Conservation (phyloP, 2,888 invertebrate genomes). For the Liodrosophila aerea region DNA sequence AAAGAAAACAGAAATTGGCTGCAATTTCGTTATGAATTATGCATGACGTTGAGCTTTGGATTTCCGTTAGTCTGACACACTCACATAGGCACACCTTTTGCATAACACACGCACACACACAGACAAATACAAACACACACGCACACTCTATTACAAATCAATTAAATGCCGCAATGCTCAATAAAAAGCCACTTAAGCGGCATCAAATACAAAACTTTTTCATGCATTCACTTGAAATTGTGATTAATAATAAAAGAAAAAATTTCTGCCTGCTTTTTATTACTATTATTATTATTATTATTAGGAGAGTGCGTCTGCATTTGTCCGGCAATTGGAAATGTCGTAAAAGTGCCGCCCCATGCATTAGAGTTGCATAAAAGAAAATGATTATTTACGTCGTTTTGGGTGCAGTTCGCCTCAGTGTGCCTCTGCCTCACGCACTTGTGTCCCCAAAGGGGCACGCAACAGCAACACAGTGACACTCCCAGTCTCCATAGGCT, state of each 20-base stretch:
- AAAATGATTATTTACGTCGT: conserved; percentile 21
- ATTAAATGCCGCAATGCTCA: conserved; percentile 69
- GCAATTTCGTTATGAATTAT: conserved; percentile 67
- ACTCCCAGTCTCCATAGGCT: conserved; percentile 5
- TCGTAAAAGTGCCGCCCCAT: conserved; percentile 43
- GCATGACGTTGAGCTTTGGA: conserved; percentile 61
- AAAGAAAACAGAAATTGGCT: conserved; percentile 41
- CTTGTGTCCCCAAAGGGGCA: neutral
- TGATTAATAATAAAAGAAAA: conserved; percentile 57
- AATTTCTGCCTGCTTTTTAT: conserved; percentile 1
- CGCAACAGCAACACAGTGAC: neutral
- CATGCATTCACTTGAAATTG: conserved; percentile 55
- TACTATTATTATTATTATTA: conserved; percentile 7
- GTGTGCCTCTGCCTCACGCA: neutral
- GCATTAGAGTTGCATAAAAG: conserved; percentile 36
- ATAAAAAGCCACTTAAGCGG: conserved; percentile 68
- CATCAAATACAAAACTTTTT: conserved; percentile 58
- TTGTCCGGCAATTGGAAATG: conserved; percentile 54
- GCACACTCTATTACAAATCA: conserved; percentile 69
- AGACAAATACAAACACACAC: conserved; percentile 21
- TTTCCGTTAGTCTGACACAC: conserved; percentile 72
- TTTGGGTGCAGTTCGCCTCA: conserved; percentile 54
- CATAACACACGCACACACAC: conserved; percentile 33
- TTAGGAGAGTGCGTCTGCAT: conserved; percentile 41
- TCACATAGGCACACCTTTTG: conserved; percentile 54